Evolutionary conservation across 92 coral and sea anemone species (phyloP), one percentile per base, ranked within the genome.

Genomic region (Plumapathes pennacea): DNA sequence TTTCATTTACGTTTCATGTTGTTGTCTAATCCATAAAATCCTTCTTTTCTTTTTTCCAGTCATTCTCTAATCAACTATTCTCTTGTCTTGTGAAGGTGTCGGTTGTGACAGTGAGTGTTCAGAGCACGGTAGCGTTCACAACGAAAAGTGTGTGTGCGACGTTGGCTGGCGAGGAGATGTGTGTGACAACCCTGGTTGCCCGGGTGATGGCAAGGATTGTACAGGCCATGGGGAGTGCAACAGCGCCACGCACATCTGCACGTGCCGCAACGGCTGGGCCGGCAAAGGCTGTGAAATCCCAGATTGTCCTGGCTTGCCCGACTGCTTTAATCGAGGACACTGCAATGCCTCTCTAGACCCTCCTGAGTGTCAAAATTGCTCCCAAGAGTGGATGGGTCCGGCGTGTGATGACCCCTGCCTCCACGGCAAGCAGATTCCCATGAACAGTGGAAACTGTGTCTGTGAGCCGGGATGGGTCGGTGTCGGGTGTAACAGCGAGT

Each of bases 51-150:
- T n/a, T n/a, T n/a, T n/a, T n/a, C n/a, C n/a, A n/a, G n/a, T n/a
- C n/a, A n/a, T n/a, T n/a, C n/a, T n/a, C n/a, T n/a, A n/a, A n/a
- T n/a, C n/a, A n/a, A n/a, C n/a, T n/a, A n/a, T n/a, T n/a, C n/a
- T n/a, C n/a, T n/a, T n/a, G n/a, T n/a, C n/a, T n/a, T 28, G 15
- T 14, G 3, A 7, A 66, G 73, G 98, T 23, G 92, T 92, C 27
- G 98, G 98, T 5, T 92, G 98, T 46, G 89, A 88, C 60, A 83
- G 96, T 42, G 98, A 91, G 52, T 91, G 97, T 60, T 91, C 97
- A 2, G 73, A 77, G 32, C 97, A 91, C 25, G 97, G 97, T 19
- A 76, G 51, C 39, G 42, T 90, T 2, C 50, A 65, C 20, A 54
- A 78, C 20, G 74, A 72, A 11, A 76, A 38, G 23, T 90, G 97